Evolutionary conservation across 2,113 vertebrate species (phyloP).

Genomic region (Smithornis capensis): DNA sequence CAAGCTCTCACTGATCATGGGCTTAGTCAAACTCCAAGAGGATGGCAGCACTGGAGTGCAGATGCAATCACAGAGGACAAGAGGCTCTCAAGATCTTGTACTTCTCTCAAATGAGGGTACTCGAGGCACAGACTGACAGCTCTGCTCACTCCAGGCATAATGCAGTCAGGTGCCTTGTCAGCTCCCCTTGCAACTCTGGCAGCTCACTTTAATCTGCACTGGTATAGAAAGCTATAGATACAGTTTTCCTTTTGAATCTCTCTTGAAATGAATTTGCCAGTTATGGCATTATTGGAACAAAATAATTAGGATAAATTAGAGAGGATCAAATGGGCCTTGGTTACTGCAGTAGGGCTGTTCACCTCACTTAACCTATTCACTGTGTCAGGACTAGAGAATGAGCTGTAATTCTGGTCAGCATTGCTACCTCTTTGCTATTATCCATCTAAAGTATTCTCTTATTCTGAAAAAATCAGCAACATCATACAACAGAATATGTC

Average conservation of each 20-base stretch:
- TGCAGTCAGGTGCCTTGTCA: background rate
- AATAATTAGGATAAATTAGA: background rate
- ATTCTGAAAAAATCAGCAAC: background rate
- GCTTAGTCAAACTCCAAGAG: background rate
- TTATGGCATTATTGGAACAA: background rate
- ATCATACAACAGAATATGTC: background rate
- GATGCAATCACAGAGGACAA: constrained; percentile 54
- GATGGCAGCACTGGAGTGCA: constrained; percentile 7
- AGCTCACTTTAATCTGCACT: background rate
- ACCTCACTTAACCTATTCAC: background rate
- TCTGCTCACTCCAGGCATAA: background rate
- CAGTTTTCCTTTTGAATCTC: background rate
- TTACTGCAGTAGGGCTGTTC: background rate
- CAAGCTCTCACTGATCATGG: background rate
- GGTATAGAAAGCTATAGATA: background rate
- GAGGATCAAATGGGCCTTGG: background rate
- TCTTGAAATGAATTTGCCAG: background rate
- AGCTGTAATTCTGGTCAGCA: background rate
- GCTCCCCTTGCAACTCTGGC: background rate
- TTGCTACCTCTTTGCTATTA: background rate
- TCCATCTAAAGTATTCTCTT: background rate
- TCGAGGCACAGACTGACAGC: constrained; percentile 3
- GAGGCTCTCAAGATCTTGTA: constrained; percentile 39
- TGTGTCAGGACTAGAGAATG: background rate
- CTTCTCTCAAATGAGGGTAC: constrained; percentile 22